These are phyloP conservation scores for Mormyrops attenuatus DNA, from an alignment of 2,797 vertebrate species.

Conservation along the genomic window DNA sequence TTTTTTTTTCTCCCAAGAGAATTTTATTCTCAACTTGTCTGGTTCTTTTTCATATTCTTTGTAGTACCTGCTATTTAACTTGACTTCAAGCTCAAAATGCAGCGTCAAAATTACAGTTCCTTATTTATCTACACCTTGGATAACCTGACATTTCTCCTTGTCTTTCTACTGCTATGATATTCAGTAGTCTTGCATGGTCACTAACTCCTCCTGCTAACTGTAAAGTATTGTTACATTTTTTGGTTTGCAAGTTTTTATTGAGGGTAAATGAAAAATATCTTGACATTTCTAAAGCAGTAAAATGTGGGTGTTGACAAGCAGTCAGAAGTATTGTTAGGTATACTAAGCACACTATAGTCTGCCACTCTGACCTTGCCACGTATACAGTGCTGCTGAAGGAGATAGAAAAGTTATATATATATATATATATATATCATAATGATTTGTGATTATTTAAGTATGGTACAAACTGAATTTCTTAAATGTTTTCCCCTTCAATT, in stretches of 20 bases:
- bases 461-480: neutral
- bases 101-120: neutral
- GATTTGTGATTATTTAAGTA: neutral
- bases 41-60: neutral
- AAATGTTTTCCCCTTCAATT: neutral
- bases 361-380: neutral
- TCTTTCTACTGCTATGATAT: neutral
- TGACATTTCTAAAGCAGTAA: neutral
- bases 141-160: neutral
- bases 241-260: neutral
- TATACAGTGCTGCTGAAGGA: neutral
- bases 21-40: constrained; percentile 7
- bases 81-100: neutral
- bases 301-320: neutral
- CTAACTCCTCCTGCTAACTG: neutral
- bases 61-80: neutral
- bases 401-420: neutral
- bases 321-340: neutral
- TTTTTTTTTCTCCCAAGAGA: neutral
- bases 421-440: neutral
- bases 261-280: neutral
- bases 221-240: neutral
- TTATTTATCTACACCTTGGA: neutral
- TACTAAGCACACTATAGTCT: neutral
- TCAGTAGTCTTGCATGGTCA: neutral